A percentile compares a stretch with the other conserved stretches of the same genome.
These are phyloP conservation scores for human DNA, from an alignment of 2,113 vertebrate genomes.

Conservation along the genomic window GRCh38 chr2:80218501-80219000, in stretches of 20 bases:
- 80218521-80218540: not conserved
- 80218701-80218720: not conserved
- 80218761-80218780: not conserved
- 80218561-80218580: slow-evolving; percentile 25
- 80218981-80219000: not conserved
- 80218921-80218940: slow-evolving; percentile 48
- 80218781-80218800: slow-evolving; percentile 46
- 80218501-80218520: not conserved
- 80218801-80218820: slow-evolving; percentile 49
- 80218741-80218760: slow-evolving; percentile 33
- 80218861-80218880: not conserved
- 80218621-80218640: slow-evolving; percentile 51
- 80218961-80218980: slow-evolving; percentile 4
- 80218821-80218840: slow-evolving; percentile 50
- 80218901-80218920: slow-evolving; percentile 60
- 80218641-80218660: slow-evolving; percentile 12
- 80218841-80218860: slow-evolving; percentile 56
- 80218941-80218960: slow-evolving; percentile 41
- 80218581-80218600: not conserved
- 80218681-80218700: not conserved
- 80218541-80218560: not conserved
- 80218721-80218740: slow-evolving; percentile 39
- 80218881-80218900: slow-evolving; percentile 51
- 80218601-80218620: slow-evolving; percentile 28
- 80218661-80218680: slow-evolving; percentile 28